Conservation (phyloP, 2,888 invertebrate genomes). For the Caenorhabditis panamensis region DNA sequence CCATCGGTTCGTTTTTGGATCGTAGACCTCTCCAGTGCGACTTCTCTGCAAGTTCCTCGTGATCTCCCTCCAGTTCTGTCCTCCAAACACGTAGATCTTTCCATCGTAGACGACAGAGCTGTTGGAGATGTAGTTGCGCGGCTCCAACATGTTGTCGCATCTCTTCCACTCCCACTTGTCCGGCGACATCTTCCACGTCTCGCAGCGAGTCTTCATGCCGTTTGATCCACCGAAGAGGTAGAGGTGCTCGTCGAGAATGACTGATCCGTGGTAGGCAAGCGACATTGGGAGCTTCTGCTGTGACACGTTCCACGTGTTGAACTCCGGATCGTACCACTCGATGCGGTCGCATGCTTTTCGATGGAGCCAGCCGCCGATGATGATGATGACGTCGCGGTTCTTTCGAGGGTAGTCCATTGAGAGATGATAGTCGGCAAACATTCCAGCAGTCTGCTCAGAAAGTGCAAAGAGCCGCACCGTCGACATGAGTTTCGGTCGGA, state of each 20-base stretch:
- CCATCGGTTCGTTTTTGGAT: constrained; percentile 49
- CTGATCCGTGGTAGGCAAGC: constrained; percentile 56
- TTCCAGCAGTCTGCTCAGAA: constrained; percentile 4
- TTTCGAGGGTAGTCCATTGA: constrained; percentile 39
- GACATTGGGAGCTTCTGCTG: constrained; percentile 26
- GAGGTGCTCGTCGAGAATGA: constrained; percentile 29
- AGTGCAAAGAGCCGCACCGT: constrained; percentile 25
- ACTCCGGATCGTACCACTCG: constrained; percentile 55
- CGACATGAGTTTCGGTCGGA: constrained; percentile 31
- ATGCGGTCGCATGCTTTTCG: constrained; percentile 42
- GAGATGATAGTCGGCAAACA: constrained; percentile 18
- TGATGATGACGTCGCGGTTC: constrained; percentile 37
- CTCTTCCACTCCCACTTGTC: constrained; percentile 34
- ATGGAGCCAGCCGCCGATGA: constrained; percentile 57
- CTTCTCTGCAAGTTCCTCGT: constrained; percentile 30
- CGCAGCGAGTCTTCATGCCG: constrained; percentile 31
- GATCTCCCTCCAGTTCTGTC: constrained; percentile 50
- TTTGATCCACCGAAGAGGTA: constrained; percentile 57
- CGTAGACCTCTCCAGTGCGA: constrained; percentile 48
- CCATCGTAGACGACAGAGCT: constrained; percentile 53
- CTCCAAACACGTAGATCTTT: constrained; percentile 63
- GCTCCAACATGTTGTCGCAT: constrained; percentile 56
- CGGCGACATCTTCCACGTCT: constrained; percentile 49
- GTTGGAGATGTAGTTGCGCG: constrained; percentile 58
- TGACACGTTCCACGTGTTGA: constrained; percentile 34